Evolutionary conservation across 2,888 invertebrate species (phyloP).

Genomic region (Andrena bicolor): DNA sequence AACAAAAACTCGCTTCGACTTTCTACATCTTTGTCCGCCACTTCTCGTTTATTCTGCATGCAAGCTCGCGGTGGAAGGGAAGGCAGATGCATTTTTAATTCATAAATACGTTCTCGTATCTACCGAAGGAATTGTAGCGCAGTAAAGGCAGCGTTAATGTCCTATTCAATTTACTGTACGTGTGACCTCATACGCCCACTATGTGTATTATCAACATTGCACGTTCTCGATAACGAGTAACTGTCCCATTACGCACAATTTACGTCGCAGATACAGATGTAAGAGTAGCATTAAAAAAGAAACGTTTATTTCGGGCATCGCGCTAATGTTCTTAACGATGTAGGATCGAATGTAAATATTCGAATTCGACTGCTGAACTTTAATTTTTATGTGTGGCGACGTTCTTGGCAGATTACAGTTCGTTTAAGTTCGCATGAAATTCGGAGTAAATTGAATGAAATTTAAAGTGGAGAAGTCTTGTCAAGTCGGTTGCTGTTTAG

Average conservation of each 20-base stretch:
- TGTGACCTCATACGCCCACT: constrained; percentile 62
- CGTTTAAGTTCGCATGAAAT: too few relatives aligned
- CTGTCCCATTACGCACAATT: constrained; percentile 55
- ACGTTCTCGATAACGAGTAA: constrained; percentile 57
- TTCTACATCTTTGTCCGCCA: background rate
- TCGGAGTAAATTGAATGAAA: too few relatives aligned
- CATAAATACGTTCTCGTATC: background rate
- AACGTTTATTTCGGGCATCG: background rate
- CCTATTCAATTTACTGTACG: constrained; percentile 43
- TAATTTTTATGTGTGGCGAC: background rate
- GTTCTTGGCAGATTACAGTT: too few relatives aligned
- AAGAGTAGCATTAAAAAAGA: constrained; percentile 16
- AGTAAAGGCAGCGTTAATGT: constrained; percentile 14
- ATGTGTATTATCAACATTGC: constrained; percentile 53
- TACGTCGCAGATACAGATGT: constrained; percentile 36
- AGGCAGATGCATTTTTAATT: constrained; percentile 10
- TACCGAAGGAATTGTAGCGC: constrained; percentile 6
- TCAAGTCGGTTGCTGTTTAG: too few relatives aligned
- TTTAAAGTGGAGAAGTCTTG: too few relatives aligned
- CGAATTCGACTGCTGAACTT: background rate
- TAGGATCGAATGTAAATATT: background rate
- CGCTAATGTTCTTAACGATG: background rate
- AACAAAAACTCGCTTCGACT: constrained; percentile 12
- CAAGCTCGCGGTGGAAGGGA: background rate
- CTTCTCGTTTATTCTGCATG: background rate